Conservation (phyloP, 2,797 vertebrate genomes). For the Pogoniulus pusillus region DNA sequence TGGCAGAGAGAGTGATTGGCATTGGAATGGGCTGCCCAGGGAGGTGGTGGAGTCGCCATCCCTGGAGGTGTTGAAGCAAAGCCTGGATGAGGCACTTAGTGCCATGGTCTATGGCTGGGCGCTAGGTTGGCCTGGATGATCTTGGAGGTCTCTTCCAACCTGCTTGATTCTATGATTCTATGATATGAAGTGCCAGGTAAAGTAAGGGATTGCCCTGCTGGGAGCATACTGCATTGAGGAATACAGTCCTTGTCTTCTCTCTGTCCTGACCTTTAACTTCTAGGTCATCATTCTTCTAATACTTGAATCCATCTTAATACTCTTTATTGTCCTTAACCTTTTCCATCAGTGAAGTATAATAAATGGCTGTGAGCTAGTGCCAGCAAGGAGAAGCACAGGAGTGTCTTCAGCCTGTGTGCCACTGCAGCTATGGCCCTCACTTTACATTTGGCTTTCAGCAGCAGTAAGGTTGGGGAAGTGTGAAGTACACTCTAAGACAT, state of each 20-base stretch:
- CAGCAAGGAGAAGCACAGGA: not conserved
- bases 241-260: not conserved
- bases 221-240: not conserved
- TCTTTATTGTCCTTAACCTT: not conserved
- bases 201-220: not conserved
- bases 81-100: too few species aligned
- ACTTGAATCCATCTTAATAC: not conserved
- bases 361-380: not conserved
- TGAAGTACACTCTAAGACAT: fast-evolving
- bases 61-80: too few species aligned
- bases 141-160: too few species aligned
- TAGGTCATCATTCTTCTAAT: not conserved
- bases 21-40: too few species aligned
- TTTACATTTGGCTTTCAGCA: not conserved
- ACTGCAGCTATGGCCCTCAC: not conserved
- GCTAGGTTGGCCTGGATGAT: too few species aligned
- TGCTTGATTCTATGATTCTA: too few species aligned
- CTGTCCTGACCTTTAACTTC: not conserved
- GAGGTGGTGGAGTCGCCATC: too few species aligned
- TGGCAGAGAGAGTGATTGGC: too few species aligned
- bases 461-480: not conserved
- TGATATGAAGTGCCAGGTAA: not conserved
- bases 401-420: not conserved
- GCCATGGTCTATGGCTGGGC: too few species aligned
- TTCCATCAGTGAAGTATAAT: not conserved